Evolutionary conservation across 2,797 vertebrate species (phyloP).

Genomic region (Pagetopsis macropterus): DNA sequence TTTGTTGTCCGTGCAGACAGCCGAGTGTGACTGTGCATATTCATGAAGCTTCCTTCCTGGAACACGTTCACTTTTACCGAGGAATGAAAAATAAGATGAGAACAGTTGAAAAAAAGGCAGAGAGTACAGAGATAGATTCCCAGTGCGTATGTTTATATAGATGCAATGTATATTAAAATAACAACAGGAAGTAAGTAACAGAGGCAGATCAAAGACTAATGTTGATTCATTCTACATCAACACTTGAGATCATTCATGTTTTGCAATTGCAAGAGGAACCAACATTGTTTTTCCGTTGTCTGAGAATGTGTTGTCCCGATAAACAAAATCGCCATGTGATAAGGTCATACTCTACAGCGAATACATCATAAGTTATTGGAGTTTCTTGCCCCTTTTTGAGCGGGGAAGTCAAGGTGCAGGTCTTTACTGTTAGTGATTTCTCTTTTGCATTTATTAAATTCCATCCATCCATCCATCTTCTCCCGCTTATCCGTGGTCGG

Average conservation of each 20-base stretch:
- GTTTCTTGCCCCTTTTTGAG: not conserved
- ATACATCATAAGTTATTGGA: not conserved
- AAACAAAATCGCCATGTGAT: constrained; percentile 27
- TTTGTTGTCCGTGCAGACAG: constrained; percentile 76
- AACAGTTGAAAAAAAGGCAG: constrained; percentile 9
- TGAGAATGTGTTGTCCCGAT: not conserved
- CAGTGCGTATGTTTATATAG: not conserved
- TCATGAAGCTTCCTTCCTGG: constrained; percentile 73
- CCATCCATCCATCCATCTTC: too few species aligned
- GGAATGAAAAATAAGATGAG: constrained; percentile 13
- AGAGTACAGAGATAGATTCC: not conserved
- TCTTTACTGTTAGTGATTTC: not conserved
- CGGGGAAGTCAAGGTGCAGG: not conserved
- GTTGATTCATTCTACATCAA: not conserved
- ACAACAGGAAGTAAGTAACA: not conserved
- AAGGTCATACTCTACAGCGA: constrained; percentile 13
- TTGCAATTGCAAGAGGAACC: constrained; percentile 13
- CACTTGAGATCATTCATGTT: constrained; percentile 31
- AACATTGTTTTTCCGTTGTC: not conserved
- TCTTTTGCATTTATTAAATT: not conserved
- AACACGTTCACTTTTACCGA: constrained; percentile 69
- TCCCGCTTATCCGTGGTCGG: too few species aligned
- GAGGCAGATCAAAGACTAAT: not conserved
- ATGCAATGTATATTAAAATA: not conserved
- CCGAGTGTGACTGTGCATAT: constrained; percentile 80